phyloP scores from a whole-genome alignment of 2,113 vertebrate genomes.

The Eurystomus gularis region DNA sequence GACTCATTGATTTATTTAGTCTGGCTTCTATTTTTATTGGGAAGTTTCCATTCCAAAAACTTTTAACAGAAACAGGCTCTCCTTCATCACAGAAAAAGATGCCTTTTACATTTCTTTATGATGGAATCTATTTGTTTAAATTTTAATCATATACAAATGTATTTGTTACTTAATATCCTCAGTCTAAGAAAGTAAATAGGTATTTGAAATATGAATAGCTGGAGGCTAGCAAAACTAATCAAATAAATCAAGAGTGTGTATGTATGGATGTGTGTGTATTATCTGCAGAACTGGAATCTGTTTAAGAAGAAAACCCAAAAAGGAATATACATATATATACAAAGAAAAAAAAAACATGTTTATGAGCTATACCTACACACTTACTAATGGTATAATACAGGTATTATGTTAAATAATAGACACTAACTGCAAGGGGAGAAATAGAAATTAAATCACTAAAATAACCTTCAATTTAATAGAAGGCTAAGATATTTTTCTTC shows the following conservation, averaged over 20 bases:
- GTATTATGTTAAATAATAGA: background rate
- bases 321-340: background rate
- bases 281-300: background rate
- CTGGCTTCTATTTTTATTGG: background rate
- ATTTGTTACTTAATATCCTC: background rate
- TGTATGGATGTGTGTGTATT: background rate
- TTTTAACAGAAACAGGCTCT: background rate
- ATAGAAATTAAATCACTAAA: background rate
- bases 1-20: background rate
- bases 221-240: background rate
- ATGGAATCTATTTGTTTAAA: background rate
- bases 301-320: background rate
- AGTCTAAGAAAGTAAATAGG: background rate
- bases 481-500: background rate
- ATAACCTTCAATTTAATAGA: background rate
- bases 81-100: background rate
- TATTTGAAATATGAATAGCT: background rate
- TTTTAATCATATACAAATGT: background rate
- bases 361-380: background rate
- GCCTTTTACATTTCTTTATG: background rate
- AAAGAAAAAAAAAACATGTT: background rate
- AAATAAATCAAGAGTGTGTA: background rate
- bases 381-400: background rate
- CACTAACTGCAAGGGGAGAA: background rate
- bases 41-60: background rate